Evolutionary conservation across 1,140 invertebrate species (phyloP).

Genomic region (Solenopsis invicta): DNA sequence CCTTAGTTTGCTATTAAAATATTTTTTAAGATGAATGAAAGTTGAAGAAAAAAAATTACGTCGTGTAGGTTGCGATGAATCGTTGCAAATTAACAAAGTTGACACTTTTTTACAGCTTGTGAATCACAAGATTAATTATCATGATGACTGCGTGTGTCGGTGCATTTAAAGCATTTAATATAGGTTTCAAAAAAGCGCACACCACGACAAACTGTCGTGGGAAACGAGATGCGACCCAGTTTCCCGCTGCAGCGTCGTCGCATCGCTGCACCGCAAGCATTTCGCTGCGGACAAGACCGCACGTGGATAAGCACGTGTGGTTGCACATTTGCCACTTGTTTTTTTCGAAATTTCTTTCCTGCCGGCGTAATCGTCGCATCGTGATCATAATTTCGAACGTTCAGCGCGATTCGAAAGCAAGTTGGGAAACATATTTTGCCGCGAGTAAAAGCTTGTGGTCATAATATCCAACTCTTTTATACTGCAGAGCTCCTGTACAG

Average conservation of each 20-base stretch:
- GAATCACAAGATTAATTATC: constrained; percentile 35
- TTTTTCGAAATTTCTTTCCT: constrained; percentile 22
- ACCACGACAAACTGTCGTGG: constrained; percentile 6
- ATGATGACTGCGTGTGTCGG: not conserved
- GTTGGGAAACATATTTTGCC: not conserved
- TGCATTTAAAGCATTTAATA: constrained; percentile 38
- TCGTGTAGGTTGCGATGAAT: not conserved
- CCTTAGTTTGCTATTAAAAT: too few relatives aligned
- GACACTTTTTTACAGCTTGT: not conserved
- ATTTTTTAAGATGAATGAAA: not conserved
- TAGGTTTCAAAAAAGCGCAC: constrained; percentile 34
- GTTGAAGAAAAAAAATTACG: not conserved
- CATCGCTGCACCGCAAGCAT: constrained; percentile 8
- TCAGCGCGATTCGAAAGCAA: not conserved
- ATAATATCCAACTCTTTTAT: not conserved
- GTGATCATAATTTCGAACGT: constrained; percentile 4
- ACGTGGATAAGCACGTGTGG: not conserved
- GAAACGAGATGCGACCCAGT: constrained; percentile 40
- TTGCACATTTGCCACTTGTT: not conserved
- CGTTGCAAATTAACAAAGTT: not conserved
- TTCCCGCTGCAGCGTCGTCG: constrained; percentile 8
- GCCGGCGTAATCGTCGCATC: not conserved
- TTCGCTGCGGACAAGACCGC: not conserved
- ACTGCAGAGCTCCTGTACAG: not conserved
- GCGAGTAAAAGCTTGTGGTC: not conserved